Conservation (phyloP, 2,113 vertebrate species). For the Silurus meridionalis region DNA sequence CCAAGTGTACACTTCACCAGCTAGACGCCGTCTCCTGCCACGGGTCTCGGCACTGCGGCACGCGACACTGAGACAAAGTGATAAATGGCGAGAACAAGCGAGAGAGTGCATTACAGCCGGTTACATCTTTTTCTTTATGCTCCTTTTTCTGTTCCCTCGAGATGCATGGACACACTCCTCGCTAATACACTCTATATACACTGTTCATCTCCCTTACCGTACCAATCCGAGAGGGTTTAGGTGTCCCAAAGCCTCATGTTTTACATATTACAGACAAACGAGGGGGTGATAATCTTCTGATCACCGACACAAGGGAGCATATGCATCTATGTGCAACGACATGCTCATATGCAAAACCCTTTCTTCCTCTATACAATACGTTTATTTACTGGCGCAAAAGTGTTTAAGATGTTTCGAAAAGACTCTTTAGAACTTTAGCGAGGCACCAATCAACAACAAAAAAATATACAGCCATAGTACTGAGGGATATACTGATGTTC, state of each 20-base stretch:
- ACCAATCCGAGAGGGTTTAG: constrained; percentile 52
- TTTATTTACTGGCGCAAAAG: neutral
- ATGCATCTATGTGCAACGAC: neutral
- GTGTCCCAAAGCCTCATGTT: constrained; percentile 37
- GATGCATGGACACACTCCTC: constrained; percentile 36
- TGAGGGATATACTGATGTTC: constrained; percentile 20
- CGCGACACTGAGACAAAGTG: constrained; percentile 14
- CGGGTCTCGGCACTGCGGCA: constrained; percentile 1
- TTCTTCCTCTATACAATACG: neutral
- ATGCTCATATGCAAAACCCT: neutral
- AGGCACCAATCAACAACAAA: neutral
- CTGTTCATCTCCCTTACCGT: constrained; percentile 42
- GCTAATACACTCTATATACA: neutral
- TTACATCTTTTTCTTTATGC: neutral
- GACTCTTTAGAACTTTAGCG: neutral
- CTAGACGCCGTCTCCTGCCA: constrained; percentile 36
- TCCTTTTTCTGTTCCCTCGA: neutral
- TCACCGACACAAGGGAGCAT: neutral
- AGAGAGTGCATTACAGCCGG: neutral
- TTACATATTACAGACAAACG: constrained; percentile 44
- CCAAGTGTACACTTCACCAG: constrained; percentile 40
- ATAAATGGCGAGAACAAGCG: constrained; percentile 1
- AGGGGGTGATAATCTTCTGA: neutral
- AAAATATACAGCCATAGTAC: neutral
- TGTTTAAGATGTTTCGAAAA: neutral